Percentiles rank a stretch among this genome's conserved stretches.
phyloP scores from a whole-genome alignment of 2,797 vertebrate species.

The Ciconia nigra region DNA sequence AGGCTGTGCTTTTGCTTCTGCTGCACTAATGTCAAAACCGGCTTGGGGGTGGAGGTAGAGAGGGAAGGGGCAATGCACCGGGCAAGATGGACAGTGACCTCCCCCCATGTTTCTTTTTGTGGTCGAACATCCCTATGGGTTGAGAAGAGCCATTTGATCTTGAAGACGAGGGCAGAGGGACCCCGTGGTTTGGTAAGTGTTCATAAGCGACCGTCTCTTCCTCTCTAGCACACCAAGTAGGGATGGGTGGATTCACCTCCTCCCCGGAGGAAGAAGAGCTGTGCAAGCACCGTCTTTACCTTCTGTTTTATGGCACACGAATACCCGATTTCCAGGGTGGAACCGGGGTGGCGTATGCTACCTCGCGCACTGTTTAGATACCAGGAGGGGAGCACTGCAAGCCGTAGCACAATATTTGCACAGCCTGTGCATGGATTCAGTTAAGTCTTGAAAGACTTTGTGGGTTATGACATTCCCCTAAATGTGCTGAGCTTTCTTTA shows the following conservation, averaged over 20 bases:
- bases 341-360: not conserved
- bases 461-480: constrained; percentile 91
- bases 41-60: not conserved
- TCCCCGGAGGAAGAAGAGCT: not conserved
- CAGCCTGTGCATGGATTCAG: constrained; percentile 65
- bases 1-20: not conserved
- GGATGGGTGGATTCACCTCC: not conserved
- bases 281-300: not conserved
- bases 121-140: not conserved
- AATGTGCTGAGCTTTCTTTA: constrained; percentile 99
- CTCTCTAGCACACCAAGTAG: fast-evolving
- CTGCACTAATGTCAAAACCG: fast-evolving
- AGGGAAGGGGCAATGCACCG: not conserved
- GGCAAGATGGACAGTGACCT: fast-evolving
- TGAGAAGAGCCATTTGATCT: not conserved
- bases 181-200: fast-evolving
- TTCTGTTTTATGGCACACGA: not conserved
- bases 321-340: not conserved
- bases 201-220: fast-evolving
- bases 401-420: constrained; percentile 75
- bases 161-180: not conserved
- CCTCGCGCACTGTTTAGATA: not conserved
- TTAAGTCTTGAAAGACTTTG: constrained; percentile 87
- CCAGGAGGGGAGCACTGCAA: not conserved
- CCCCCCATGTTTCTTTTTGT: fast-evolving